Evolutionary conservation across 2,888 invertebrate genomes (phyloP), one percentile per base, ranked within the genome.

Genomic region (Nephrocerus scutellatus): DNA sequence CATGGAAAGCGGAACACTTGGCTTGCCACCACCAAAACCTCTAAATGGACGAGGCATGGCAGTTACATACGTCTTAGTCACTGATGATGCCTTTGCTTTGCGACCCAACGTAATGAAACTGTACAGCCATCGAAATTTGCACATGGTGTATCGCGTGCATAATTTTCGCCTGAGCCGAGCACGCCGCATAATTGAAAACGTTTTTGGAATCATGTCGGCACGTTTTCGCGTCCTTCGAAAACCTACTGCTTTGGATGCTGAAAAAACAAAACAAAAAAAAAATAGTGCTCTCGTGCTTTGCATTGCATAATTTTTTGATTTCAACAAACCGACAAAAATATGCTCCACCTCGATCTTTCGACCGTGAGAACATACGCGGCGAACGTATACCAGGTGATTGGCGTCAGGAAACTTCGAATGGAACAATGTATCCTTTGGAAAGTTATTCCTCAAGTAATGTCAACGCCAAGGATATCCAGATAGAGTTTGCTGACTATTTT

Each of bases 31-130:
- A 30, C 23, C 34, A 3, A 30, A 36, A 41, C 10, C 35, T 30
- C 31, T 41, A 15, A 30, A 35, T 13, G 30, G 20, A 9, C 16
- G 40, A 36, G 31, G 35, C 19, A 29, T 29, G 20, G 18, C 39
- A 10, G 24, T 39, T 30, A 21, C 39, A 9, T 34, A 30, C 23
- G 39, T 30, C 15, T 33, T 39, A 24, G 39, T 39, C 29, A 33
- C 34, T 14, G 39, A 39, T 23, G 39, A 39, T 39, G 33, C 30
- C 12, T 33, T 39, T 28, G 34, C 23, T 20, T 16, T 23, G 19
- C 33, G 24, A 14, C 30, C 23, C 20, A 14, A 20, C 23, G 10
- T 23, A 16, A 20, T 37, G 37, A 37, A 37, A 19, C 30, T 23
- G 12, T 30, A 30, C 9, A 29, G 29, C 15, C 18, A 30, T 13